Percentiles rank a stretch among this genome's conserved stretches.
These are phyloP conservation scores for Ciconia stormi DNA, from an alignment of 2,113 vertebrate species.

Conservation along the genomic window DNA sequence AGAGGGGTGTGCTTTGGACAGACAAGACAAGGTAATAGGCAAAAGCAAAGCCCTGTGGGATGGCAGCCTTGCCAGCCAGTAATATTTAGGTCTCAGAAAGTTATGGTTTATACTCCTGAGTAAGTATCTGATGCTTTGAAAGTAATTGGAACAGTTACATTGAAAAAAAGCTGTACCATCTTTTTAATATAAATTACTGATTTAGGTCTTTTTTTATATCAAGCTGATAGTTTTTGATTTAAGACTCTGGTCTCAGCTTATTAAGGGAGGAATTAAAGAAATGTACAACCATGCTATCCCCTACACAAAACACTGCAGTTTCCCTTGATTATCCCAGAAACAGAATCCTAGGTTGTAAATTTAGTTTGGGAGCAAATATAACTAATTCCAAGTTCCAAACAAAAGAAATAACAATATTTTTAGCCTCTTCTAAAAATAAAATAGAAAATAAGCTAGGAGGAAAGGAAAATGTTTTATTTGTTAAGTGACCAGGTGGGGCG, in stretches of 20 bases:
- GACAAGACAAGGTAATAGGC: constrained; percentile 90
- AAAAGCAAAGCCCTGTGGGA: neutral
- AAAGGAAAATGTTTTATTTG: neutral
- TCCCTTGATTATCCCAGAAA: neutral
- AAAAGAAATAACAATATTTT: neutral
- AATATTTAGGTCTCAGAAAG: neutral
- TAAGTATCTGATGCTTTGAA: neutral
- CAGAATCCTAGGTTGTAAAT: neutral
- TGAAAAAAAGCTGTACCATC: neutral
- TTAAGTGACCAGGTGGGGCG: neutral
- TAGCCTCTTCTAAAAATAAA: neutral
- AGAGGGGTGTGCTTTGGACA: constrained; percentile 92
- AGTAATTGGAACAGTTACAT: neutral
- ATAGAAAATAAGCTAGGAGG: neutral
- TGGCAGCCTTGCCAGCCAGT: neutral
- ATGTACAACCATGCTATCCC: neutral
- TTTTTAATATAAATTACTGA: neutral
- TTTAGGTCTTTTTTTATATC: neutral
- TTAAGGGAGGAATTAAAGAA: neutral
- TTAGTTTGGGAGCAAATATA: neutral
- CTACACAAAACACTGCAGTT: neutral
- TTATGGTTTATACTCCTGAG: neutral
- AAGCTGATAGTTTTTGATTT: neutral
- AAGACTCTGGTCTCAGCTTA: neutral
- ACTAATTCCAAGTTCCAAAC: neutral